A percentile compares a stretch with the other conserved stretches of the same genome.
These are phyloP conservation scores for Netelia melanura DNA, from an alignment of 2,888 invertebrate genomes.

Conservation along the genomic window DNA sequence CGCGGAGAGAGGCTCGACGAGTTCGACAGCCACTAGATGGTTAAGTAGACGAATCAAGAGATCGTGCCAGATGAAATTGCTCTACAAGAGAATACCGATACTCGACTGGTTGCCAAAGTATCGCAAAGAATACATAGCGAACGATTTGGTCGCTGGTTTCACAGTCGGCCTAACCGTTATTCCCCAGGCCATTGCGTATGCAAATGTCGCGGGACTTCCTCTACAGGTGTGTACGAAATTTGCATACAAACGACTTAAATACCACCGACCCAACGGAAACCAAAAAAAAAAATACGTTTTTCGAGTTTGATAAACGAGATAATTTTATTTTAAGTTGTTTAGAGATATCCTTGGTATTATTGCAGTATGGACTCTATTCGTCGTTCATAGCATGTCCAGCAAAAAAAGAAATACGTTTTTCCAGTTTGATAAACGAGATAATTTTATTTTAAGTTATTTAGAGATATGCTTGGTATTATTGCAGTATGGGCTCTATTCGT, in stretches of 20 bases:
- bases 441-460: no score
- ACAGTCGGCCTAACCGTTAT: slow-evolving; percentile 91
- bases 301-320: no score
- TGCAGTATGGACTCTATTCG: no score
- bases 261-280: not conserved
- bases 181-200: slow-evolving; percentile 88
- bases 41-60: slow-evolving; percentile 85
- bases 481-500: no score
- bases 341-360: no score
- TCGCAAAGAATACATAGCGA: slow-evolving; percentile 88
- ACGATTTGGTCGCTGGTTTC: slow-evolving; percentile 92
- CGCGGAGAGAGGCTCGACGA: slow-evolving; percentile 68
- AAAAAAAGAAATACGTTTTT: no score
- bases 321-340: no score
- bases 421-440: no score
- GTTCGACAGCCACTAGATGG: slow-evolving; percentile 80
- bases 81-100: slow-evolving; percentile 89
- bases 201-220: slow-evolving; percentile 87
- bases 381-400: no score
- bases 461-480: no score
- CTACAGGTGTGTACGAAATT: slow-evolving; percentile 81
- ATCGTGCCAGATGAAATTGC: slow-evolving; percentile 87
- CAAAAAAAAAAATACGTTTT: not conserved
- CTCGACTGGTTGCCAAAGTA: slow-evolving; percentile 90
- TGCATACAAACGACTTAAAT: slow-evolving; percentile 33